Conservation (phyloP, 1,140 invertebrate species). For the Apis mellifera region Amel_HAv3.1 CM009932.2:8154501-8155000, state of each 20-base stretch:
- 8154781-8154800: constrained; percentile 47
- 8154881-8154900: neutral
- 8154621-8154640: constrained; percentile 22
- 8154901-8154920: neutral
- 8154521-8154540: constrained; percentile 48
- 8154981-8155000: neutral
- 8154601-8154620: constrained; percentile 8
- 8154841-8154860: constrained; percentile 51
- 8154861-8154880: constrained; percentile 18
- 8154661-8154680: constrained; percentile 44
- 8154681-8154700: neutral
- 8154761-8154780: constrained; percentile 29
- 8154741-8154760: neutral
- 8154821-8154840: constrained; percentile 48
- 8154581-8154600: constrained; percentile 12
- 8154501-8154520: neutral
- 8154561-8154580: constrained; percentile 22
- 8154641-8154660: constrained; percentile 39
- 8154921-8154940: neutral
- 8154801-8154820: constrained; percentile 38
- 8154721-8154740: constrained; percentile 17
- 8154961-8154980: constrained; percentile 5
- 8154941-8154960: neutral
- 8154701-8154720: neutral
- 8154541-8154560: neutral